Conservation (phyloP, 2,888 invertebrate genomes). For the Scaptomyza polygonia region DNA sequence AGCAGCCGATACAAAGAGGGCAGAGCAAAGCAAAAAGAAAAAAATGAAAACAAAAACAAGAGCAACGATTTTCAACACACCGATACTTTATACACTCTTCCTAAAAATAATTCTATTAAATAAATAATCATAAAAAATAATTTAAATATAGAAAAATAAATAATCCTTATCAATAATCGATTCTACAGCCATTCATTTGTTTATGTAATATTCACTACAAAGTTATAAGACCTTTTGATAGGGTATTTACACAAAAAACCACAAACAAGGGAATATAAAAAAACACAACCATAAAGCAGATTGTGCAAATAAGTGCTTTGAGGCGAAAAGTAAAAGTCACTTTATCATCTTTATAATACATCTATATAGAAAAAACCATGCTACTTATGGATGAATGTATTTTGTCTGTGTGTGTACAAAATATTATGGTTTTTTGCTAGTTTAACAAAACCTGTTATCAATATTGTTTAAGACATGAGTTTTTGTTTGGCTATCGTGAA, state of each 20-base stretch:
- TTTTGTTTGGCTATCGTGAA: too few relatives aligned
- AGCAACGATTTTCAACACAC: background rate
- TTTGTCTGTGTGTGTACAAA: background rate
- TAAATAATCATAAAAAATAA: too few relatives aligned
- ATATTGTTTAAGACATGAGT: too few relatives aligned
- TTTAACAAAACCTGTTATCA: background rate
- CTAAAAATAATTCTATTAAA: background rate
- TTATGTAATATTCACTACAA: background rate
- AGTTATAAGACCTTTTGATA: background rate
- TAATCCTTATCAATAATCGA: too few relatives aligned
- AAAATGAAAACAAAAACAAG: constrained; percentile 1
- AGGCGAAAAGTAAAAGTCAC: constrained; percentile 66
- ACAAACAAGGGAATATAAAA: constrained; percentile 18
- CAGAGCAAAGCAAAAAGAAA: constrained; percentile 30
- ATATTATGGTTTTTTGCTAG: background rate
- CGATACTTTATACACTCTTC: background rate
- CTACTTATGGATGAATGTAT: background rate
- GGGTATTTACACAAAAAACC: constrained; percentile 13
- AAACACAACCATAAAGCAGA: constrained; percentile 56
- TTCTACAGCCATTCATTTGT: too few relatives aligned
- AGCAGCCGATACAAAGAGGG: constrained; percentile 66
- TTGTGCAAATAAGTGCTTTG: constrained; percentile 56
- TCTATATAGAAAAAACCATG: background rate
- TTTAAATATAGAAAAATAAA: too few relatives aligned
- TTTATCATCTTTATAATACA: constrained; percentile 51